Evolutionary conservation across 92 coral and sea anemone species (phyloP).

Genomic region (Pocillopora grandis): DNA sequence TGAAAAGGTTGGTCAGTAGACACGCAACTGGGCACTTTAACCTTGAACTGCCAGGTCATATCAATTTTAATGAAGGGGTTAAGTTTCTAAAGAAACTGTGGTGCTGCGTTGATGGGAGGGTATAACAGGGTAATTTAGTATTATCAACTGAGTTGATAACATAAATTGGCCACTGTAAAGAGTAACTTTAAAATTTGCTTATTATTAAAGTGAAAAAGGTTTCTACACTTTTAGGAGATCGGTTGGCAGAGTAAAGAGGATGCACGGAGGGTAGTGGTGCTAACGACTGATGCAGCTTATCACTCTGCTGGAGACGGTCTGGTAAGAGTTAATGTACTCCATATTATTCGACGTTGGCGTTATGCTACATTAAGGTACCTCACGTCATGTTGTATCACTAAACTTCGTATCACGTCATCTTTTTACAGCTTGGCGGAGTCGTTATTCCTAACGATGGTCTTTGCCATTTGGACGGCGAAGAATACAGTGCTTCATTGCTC

Average conservation of each 20-base stretch:
- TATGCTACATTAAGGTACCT: not conserved
- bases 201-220: not conserved
- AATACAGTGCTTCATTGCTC: slow-evolving; percentile 56
- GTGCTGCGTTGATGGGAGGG: no score
- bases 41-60: no score
- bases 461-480: slow-evolving; percentile 68
- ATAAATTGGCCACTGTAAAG: no score
- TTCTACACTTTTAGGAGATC: slow-evolving; percentile 50
- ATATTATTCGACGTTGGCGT: no score
- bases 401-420: no score
- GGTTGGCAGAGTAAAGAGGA: slow-evolving; percentile 82
- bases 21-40: no score
- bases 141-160: no score
- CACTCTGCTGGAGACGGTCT: slow-evolving; percentile 96
- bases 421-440: slow-evolving; percentile 82
- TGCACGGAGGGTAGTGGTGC: slow-evolving; percentile 83
- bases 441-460: slow-evolving; percentile 82
- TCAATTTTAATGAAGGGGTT: no score
- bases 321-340: slow-evolving; percentile 51
- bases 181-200: no score
- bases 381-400: not conserved
- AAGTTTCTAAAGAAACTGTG: no score
- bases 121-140: no score
- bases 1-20: slow-evolving; percentile 52
- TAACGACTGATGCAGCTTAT: slow-evolving; percentile 82